A percentile compares a stretch with the other conserved stretches of the same genome.
Conservation (phyloP, 2,113 vertebrate genomes). For the Argyrosomus japonicus region DNA sequence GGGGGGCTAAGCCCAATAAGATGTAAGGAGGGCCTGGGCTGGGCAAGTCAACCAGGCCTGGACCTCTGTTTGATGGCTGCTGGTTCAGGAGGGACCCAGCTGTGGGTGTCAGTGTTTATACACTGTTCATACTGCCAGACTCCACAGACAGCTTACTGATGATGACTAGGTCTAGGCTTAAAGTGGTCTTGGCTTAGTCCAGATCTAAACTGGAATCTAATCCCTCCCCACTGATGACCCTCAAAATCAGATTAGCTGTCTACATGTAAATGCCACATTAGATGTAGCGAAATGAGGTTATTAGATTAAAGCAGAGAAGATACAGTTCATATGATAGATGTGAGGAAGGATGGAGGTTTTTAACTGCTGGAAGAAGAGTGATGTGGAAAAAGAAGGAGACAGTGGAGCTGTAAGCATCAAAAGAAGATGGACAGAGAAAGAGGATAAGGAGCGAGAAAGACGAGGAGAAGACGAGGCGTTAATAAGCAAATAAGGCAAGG, state of each 20-base stretch:
- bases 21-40: slow-evolving; percentile 44
- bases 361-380: background rate
- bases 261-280: background rate
- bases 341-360: background rate
- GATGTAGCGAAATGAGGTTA: background rate
- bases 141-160: slow-evolving; percentile 31
- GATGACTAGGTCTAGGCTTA: background rate
- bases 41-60: slow-evolving; percentile 36
- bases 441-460: background rate
- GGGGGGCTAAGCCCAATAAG: slow-evolving; percentile 40
- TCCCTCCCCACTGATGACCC: background rate
- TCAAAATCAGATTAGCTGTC: slow-evolving; percentile 8
- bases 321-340: background rate
- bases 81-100: slow-evolving; percentile 44
- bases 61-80: slow-evolving; percentile 34
- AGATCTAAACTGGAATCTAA: slow-evolving; percentile 13
- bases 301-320: background rate
- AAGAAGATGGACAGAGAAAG: slow-evolving; percentile 5
- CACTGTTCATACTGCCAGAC: slow-evolving; percentile 35
- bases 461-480: background rate
- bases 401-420: background rate
- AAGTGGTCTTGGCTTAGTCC: background rate
- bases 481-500: slow-evolving; percentile 9
- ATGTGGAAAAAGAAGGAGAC: background rate
- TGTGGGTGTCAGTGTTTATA: slow-evolving; percentile 55